Base-by-base conservation (phyloP, 2,888 invertebrate genomes). In the Drymonia ruficornis region DNA sequence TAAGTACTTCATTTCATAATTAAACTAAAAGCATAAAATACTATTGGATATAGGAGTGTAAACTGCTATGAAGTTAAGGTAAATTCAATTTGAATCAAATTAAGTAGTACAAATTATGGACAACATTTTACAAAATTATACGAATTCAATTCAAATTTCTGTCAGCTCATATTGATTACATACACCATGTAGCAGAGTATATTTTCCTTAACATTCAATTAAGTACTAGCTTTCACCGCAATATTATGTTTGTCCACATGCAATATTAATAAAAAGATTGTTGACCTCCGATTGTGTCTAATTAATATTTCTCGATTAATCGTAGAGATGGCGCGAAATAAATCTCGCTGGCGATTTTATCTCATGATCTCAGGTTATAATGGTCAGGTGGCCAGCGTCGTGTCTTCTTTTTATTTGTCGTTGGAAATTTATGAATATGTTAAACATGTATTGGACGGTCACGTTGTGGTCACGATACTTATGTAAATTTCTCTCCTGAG, bases 281-380 rank as follows among this genome's bases (percentile, higher is more conserved):
- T 88, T 87, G 86, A 88, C 85, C 88, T 79, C 74, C 48, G 56
- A 62, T 62, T 65, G 66, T 67, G 61, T 69, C 77, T 86, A 86
- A 89, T 88, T 87, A 87, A 86, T 86, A 83, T 81, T 82, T 80
- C 66, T 71, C 79, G 72, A 85, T 86, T 81, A 82, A 81, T 81
- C 77, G 78, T 70, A 67, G 64, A 74, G 70, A 72, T 71, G 72
- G 74, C 70, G 72, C 64, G 76, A 81, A 80, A 88, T 87, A 86
- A 87, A 89, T 89, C 84, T 82, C 66, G 38, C 61, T 73, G 61
- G 67, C 65, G 72, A 80, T 81, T 79, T 81, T 81, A 81, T 84
- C 83, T 76, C 70, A 74, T 67, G 62, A 74, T 76, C 65, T 73
- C 65, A 61, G 61, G 57, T 66, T 78, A 73, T 80, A 79, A 77